These are phyloP conservation scores for Chelmon rostratus DNA, from an alignment of 2,797 vertebrate genomes.

Conservation along the genomic window DNA sequence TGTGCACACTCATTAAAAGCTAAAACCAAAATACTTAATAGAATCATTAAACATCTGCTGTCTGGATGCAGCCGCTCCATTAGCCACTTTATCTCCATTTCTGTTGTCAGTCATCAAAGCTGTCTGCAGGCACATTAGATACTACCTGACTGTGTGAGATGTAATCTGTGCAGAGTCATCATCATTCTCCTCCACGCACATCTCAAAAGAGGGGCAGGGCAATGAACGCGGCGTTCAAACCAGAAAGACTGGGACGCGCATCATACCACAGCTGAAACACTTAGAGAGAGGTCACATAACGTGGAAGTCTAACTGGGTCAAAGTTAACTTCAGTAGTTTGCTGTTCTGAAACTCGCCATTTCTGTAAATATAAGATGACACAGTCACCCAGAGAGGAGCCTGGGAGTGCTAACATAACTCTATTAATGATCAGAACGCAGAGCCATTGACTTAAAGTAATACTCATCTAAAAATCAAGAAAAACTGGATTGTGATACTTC, in stretches of 20 bases:
- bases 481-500: not conserved
- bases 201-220: constrained; percentile 18
- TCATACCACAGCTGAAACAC: constrained; percentile 34
- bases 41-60: constrained; percentile 11
- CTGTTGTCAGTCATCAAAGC: constrained; percentile 41
- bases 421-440: constrained; percentile 3
- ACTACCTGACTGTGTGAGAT: constrained; percentile 52
- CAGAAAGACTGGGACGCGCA: constrained; percentile 13
- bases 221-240: constrained; percentile 3
- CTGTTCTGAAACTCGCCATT: constrained; percentile 16
- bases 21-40: constrained; percentile 1
- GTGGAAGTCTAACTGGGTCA: constrained; percentile 40
- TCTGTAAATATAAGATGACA: constrained; percentile 30
- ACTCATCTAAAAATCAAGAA: not conserved
- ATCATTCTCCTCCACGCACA: constrained; percentile 34
- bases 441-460: not conserved
- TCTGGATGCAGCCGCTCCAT: constrained; percentile 8
- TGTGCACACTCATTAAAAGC: not conserved
- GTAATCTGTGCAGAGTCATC: constrained; percentile 49
- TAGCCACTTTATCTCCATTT: constrained; percentile 18
- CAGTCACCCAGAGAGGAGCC: constrained; percentile 19
- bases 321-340: constrained; percentile 43
- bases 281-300: not conserved
- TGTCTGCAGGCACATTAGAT: constrained; percentile 56
- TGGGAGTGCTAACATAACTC: constrained; percentile 13